Conservation (phyloP, 37 sponge, comb jelly and placozoan species). For the Petrosia ficiformis region DNA sequence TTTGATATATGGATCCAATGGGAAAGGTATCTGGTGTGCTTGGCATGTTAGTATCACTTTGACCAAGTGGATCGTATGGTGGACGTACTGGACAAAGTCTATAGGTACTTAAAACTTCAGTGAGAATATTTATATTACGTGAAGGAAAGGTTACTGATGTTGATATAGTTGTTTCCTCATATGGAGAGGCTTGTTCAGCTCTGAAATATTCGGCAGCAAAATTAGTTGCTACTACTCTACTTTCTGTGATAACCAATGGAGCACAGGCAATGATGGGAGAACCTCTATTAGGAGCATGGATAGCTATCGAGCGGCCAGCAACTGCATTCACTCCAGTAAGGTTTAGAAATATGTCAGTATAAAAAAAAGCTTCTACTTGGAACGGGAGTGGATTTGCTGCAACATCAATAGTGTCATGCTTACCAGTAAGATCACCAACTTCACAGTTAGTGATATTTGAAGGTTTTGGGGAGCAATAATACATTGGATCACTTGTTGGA, state of each 20-base stretch:
- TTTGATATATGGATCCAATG: constrained; percentile 8
- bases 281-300: constrained; percentile 27
- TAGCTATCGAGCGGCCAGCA: constrained; percentile 16
- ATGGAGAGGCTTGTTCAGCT: constrained; percentile 26
- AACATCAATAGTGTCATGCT: constrained; percentile 17
- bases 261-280: constrained; percentile 38
- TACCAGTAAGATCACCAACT: constrained; percentile 50
- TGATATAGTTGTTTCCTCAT: constrained; percentile 40
- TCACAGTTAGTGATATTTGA: constrained; percentile 12
- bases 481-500: background rate
- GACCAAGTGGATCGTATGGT: background rate
- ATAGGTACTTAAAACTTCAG: background rate
- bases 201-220: background rate
- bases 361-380: constrained; percentile 26
- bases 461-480: background rate
- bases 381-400: constrained; percentile 19
- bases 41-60: background rate
- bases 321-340: constrained; percentile 30
- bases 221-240: background rate
- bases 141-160: background rate
- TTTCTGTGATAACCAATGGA: constrained; percentile 32
- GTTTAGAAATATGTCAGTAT: constrained; percentile 32
- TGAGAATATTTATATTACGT: background rate
- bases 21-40: constrained; percentile 31
- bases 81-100: background rate